Percentiles rank a stretch among this genome's conserved stretches.
These are phyloP conservation scores for Aethes cnicana DNA, from an alignment of 2,888 invertebrate species.

Conservation along the genomic window DNA sequence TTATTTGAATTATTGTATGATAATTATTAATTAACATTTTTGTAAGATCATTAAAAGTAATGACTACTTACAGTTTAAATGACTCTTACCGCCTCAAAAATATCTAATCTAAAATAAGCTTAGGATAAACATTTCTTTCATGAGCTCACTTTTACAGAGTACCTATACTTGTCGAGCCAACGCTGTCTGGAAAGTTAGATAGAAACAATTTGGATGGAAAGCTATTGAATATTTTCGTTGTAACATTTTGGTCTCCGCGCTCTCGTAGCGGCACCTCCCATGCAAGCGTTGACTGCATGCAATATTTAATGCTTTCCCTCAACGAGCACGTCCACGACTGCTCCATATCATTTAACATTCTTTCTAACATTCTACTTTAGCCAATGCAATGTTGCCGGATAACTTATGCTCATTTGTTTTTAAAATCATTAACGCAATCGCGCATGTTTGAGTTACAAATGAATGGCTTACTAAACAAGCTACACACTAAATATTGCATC, in stretches of 20 bases:
- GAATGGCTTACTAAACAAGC: conserved; percentile 54
- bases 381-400: conserved; percentile 25
- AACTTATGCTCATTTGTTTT: conserved; percentile 48
- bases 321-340: conserved; percentile 65
- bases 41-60: too few relatives aligned
- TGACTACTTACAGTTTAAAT: too few relatives aligned
- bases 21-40: too few relatives aligned
- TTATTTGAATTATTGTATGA: too few relatives aligned
- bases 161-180: conserved; percentile 31
- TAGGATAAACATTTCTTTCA: conserved; percentile 14
- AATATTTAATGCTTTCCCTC: conserved; percentile 79
- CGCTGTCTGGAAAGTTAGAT: conserved; percentile 15
- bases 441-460: conserved; percentile 55
- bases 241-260: conserved; percentile 67
- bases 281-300: conserved; percentile 81
- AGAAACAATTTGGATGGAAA: conserved; percentile 48
- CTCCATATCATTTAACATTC: conserved; percentile 60
- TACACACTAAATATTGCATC: conserved; percentile 80
- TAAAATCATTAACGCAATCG: conserved; percentile 57
- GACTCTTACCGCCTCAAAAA: background rate
- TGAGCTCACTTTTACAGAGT: conserved; percentile 18
- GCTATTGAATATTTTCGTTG: conserved; percentile 60
- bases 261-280: conserved; percentile 76
- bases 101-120: background rate
- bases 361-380: conserved; percentile 55